Evolutionary conservation across 2,888 invertebrate genomes (phyloP).

Genomic region (Tromatobia lineatoria): DNA sequence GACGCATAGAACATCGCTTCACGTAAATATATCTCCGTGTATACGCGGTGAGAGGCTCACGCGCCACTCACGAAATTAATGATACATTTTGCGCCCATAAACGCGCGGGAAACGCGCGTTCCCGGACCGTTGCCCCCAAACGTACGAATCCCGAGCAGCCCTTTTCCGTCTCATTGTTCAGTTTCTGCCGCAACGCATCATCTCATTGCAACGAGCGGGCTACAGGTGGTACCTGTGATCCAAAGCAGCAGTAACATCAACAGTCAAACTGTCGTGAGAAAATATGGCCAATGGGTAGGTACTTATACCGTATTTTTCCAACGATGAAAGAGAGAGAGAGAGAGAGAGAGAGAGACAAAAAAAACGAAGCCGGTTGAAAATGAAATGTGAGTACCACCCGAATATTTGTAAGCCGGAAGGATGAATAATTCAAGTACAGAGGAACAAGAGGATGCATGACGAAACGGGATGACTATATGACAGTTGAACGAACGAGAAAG

Average conservation of each 20-base stretch:
- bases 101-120: conserved; percentile 56
- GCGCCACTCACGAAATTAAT: conserved; percentile 64
- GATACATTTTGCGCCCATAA: conserved; percentile 64
- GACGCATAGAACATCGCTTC: conserved; percentile 6
- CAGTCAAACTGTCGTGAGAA: conserved; percentile 41
- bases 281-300: conserved; percentile 20
- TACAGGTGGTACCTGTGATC: conserved; percentile 39
- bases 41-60: conserved; percentile 37
- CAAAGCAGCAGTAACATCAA: neutral
- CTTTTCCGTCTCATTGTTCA: conserved; percentile 68
- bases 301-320: conserved; percentile 20
- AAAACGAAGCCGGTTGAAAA: neutral
- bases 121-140: conserved; percentile 40
- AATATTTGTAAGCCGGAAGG: conserved; percentile 42
- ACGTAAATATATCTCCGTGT: conserved; percentile 5
- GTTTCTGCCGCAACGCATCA: conserved; percentile 26
- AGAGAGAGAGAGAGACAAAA: conserved; percentile 12
- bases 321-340: neutral
- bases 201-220: conserved; percentile 24
- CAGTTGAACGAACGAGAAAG: conserved; percentile 47
- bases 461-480: conserved; percentile 50
- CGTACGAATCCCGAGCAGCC: conserved; percentile 57
- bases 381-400: neutral
- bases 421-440: conserved; percentile 6
- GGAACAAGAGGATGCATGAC: conserved; percentile 50